phyloP scores from a whole-genome alignment of 2,888 invertebrate species.

The Amaurobius ferox region DNA sequence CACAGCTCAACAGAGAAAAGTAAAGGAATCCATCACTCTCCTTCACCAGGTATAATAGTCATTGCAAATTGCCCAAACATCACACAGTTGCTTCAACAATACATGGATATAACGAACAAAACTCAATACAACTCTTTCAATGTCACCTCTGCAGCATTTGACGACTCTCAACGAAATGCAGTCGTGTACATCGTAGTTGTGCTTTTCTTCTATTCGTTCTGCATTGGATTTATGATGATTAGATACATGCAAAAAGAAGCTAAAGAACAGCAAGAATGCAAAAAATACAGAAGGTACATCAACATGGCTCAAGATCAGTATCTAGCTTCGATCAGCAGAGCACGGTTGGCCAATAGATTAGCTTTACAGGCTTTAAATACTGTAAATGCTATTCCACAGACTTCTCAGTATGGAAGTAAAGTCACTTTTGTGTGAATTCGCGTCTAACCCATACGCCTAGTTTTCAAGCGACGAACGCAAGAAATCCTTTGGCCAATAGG shows the following conservation, averaged over 20 bases:
- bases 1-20: constrained; percentile 7
- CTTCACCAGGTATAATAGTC: constrained; percentile 22
- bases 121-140: neutral
- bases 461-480: too few relatives aligned
- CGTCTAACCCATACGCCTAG: too few relatives aligned
- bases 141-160: neutral
- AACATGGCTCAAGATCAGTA: constrained; percentile 74
- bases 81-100: constrained; percentile 39
- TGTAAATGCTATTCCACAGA: constrained; percentile 75
- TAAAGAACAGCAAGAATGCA: constrained; percentile 76
- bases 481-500: too few relatives aligned
- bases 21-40: neutral
- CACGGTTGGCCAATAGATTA: constrained; percentile 74
- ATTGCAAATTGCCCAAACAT: constrained; percentile 52
- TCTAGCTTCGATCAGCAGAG: constrained; percentile 70
- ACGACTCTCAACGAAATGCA: constrained; percentile 74
- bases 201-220: constrained; percentile 75
- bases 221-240: constrained; percentile 75
- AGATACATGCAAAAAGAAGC: constrained; percentile 75
- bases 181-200: constrained; percentile 76
- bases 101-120: constrained; percentile 31
- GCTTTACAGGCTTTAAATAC: constrained; percentile 75
- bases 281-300: constrained; percentile 77
- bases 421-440: constrained; percentile 73
- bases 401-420: constrained; percentile 72